A percentile compares a stretch with the other conserved stretches of the same genome.
Evolutionary conservation across 2,113 vertebrate genomes (phyloP).

Genomic region (Scatophagus argus): DNA sequence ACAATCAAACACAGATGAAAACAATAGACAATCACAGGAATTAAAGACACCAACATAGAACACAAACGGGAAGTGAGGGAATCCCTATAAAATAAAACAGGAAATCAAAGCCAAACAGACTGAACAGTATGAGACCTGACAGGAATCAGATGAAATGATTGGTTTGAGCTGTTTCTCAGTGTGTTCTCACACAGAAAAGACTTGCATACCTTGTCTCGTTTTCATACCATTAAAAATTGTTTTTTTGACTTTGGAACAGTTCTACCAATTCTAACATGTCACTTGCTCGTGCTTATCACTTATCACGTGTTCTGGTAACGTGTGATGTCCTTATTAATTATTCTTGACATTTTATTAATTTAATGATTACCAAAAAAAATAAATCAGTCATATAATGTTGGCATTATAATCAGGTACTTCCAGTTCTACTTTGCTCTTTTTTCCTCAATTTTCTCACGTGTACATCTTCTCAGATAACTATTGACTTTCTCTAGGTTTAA

Average conservation of each 20-base stretch:
- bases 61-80: no score
- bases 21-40: no score
- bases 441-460: conserved; percentile 16
- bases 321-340: background rate
- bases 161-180: background rate
- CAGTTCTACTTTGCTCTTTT: background rate
- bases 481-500: conserved; percentile 56
- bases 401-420: background rate
- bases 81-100: no score
- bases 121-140: no score
- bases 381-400: background rate
- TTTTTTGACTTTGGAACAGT: background rate
- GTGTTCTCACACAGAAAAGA: background rate
- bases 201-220: background rate
- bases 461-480: conserved; percentile 61
- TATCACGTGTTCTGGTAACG: background rate
- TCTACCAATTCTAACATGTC: background rate
- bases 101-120: no score
- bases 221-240: background rate
- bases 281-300: no score
- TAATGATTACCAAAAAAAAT: background rate
- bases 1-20: no score
- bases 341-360: background rate
- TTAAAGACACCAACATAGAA: no score
- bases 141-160: background rate